phyloP scores from a whole-genome alignment of 2,797 vertebrate species.

The Enteromius anoplus region DNA sequence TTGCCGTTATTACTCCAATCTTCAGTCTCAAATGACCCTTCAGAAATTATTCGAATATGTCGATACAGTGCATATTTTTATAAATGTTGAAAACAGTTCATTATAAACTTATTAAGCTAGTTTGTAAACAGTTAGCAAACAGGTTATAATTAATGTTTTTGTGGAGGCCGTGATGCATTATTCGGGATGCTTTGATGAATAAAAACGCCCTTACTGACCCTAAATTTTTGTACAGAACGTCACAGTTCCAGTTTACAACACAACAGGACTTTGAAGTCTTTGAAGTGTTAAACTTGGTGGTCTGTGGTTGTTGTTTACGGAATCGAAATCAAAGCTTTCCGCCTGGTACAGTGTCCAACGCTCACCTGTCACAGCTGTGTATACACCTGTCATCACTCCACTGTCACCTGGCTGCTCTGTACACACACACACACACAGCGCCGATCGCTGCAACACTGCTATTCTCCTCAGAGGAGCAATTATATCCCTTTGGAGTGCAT shows the following conservation, averaged over 20 bases:
- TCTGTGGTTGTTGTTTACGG: slow-evolving; percentile 25
- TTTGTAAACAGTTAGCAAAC: background rate
- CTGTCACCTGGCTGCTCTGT: slow-evolving; percentile 56
- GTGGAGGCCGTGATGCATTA: background rate
- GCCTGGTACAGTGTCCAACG: slow-evolving; percentile 53
- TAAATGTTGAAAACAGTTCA: background rate
- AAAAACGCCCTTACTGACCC: too few species aligned
- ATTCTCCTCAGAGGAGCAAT: slow-evolving; percentile 28
- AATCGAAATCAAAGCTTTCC: slow-evolving; percentile 45
- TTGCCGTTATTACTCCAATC: background rate
- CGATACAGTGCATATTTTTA: background rate
- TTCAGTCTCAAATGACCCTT: background rate
- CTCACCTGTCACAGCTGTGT: slow-evolving; percentile 65
- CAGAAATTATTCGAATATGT: background rate
- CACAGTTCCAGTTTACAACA: slow-evolving; percentile 28
- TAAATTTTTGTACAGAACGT: background rate
- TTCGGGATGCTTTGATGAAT: background rate
- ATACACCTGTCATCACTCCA: slow-evolving; percentile 63
- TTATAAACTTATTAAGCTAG: background rate
- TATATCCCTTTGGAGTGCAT: slow-evolving; percentile 23
- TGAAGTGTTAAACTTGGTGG: slow-evolving; percentile 45
- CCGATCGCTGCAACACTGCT: slow-evolving; percentile 2
- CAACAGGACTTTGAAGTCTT: slow-evolving; percentile 48
- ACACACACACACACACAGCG: slow-evolving; percentile 21
- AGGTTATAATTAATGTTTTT: background rate